Evolutionary conservation across 2,113 vertebrate genomes (phyloP).

Genomic region (Otocyon megalotis): DNA sequence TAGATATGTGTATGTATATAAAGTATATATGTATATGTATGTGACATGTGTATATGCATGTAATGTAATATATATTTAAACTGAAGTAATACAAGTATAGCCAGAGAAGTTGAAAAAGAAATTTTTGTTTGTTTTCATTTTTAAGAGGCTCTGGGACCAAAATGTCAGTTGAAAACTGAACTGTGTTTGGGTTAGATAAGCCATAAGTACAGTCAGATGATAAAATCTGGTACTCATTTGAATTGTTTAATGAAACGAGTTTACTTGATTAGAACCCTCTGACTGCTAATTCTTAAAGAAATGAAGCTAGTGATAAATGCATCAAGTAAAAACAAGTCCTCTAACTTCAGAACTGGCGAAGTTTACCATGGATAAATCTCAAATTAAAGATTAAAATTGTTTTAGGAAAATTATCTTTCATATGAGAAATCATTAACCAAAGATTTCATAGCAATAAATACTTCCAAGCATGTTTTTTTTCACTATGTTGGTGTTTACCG

Average conservation of each 20-base stretch:
- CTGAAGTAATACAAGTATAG: neutral
- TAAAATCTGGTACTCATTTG: neutral
- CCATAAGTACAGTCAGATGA: neutral
- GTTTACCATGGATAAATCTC: neutral
- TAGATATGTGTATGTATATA: neutral
- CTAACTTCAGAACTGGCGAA: neutral
- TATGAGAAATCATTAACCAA: neutral
- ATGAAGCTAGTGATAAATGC: neutral
- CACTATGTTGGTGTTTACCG: neutral
- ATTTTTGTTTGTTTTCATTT: neutral
- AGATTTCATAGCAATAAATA: neutral
- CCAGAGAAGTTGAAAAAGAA: neutral
- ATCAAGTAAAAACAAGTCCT: slow-evolving; percentile 4
- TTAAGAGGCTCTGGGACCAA: neutral
- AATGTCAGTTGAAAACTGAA: neutral
- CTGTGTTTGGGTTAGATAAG: neutral
- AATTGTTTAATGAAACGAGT: neutral
- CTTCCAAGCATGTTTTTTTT: neutral
- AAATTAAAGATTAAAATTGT: slow-evolving; percentile 22
- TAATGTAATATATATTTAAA: neutral
- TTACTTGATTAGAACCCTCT: neutral
- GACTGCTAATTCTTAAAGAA: neutral
- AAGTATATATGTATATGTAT: neutral
- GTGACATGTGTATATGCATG: neutral
- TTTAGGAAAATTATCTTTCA: neutral